Conservation (phyloP, 1,140 invertebrate genomes). For the Sycophaga agraensis region DNA sequence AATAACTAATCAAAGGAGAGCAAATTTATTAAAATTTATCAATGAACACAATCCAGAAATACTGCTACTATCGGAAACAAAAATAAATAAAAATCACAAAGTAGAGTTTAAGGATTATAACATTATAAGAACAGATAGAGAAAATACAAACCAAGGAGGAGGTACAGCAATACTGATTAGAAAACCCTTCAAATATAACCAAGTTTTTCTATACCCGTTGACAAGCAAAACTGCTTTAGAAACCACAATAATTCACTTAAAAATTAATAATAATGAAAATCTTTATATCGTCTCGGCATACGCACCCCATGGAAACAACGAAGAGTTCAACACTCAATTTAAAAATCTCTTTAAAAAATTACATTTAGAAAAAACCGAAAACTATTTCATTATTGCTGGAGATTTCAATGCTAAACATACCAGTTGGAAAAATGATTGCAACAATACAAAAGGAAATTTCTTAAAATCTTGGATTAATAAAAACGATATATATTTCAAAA, state of each 20-base stretch:
- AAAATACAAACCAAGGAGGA: slow-evolving; percentile 17
- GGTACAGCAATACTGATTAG: slow-evolving; percentile 31
- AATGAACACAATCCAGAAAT: slow-evolving; percentile 25
- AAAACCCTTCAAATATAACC: slow-evolving; percentile 20
- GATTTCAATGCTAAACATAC: slow-evolving; percentile 12
- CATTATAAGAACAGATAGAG: slow-evolving; percentile 30
- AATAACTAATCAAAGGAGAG: slow-evolving; percentile 23
- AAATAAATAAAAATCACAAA: slow-evolving; percentile 22
- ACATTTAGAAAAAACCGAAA: neutral
- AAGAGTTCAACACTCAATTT: slow-evolving; percentile 6
- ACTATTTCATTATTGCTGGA: slow-evolving; percentile 8
- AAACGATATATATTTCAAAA: neutral
- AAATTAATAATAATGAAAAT: neutral
- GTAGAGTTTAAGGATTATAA: slow-evolving; percentile 28
- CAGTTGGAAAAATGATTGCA: neutral
- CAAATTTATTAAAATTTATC: slow-evolving; percentile 2
- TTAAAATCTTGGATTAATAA: slow-evolving; percentile 1
- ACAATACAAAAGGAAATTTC: neutral
- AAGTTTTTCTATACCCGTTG: neutral
- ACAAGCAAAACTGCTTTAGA: neutral
- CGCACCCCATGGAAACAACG: neutral
- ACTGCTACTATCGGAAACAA: slow-evolving; percentile 29
- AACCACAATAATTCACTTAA: neutral
- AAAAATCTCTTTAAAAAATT: neutral
- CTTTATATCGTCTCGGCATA: neutral